Evolutionary conservation across 2,888 invertebrate genomes (phyloP), one percentile per base, ranked within the genome.

Genomic region (Leptopilina myrica): DNA sequence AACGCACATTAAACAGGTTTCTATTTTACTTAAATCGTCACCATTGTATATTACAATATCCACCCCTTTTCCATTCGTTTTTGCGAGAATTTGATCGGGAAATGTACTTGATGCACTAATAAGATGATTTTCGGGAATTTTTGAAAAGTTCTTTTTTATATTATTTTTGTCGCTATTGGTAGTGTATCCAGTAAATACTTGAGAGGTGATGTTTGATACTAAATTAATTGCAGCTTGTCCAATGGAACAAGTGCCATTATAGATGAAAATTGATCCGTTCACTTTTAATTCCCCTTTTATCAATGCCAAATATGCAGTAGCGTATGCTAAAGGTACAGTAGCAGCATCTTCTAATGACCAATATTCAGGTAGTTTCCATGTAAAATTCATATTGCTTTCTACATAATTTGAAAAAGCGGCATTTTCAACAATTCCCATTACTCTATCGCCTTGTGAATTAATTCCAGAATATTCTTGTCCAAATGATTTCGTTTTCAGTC

Each of bases 381-480:
- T 49, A 12, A 11, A 49, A 49, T 49, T 12, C 11, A 11, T 49
- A 11, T 49, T 11, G 11, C 11, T 9, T 49, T 11, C 87, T 7
- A 94, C 92, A 64, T 92, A 90, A 14, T 93, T 93, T 0, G 94
- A 93, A 76, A 95, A 86, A 11, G 94, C 93, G 81, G 82, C 86
- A 8, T 79, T 69, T 20, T 46, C 4, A 12, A 86, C 84, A 0
- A 90, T 78, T 5, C 93, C 93, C 49, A 49, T 49, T 4, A 49
- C 49, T 49, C 49, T 49, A 2, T 11, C 12, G 11, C 11, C 49
- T 12, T 49, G 9, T 8, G 49, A 9, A 49, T 12, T 49, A 49
- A 49, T 11, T 49, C 96, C 96, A 1, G 94, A 93, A 85, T 94
- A 93, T 85, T 96, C 96, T 79, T 96, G 94, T 0, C 96, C 96